Evolutionary conservation across 2,797 vertebrate genomes (phyloP).

Genomic region (Cynopterus sphinx): DNA sequence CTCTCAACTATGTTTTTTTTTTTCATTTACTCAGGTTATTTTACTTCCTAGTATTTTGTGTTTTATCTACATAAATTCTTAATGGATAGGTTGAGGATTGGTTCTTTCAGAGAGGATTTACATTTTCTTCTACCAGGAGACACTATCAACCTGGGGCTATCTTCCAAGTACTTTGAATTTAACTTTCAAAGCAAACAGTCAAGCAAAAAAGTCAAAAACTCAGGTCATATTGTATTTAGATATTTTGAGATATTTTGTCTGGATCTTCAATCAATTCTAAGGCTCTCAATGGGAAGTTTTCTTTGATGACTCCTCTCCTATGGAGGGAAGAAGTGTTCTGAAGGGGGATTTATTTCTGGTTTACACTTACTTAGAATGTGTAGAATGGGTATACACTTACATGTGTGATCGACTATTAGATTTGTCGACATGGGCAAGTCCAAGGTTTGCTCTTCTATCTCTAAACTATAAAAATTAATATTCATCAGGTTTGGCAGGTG

Average conservation of each 20-base stretch:
- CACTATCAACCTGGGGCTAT: background rate
- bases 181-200: background rate
- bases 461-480: background rate
- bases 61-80: background rate
- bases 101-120: background rate
- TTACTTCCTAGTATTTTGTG: background rate
- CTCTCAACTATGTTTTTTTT: background rate
- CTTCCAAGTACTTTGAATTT: background rate
- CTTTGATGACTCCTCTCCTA: background rate
- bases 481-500: no score
- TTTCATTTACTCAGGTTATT: background rate
- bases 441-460: background rate
- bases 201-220: background rate
- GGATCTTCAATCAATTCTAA: background rate
- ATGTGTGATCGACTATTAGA: background rate
- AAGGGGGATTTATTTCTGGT: background rate
- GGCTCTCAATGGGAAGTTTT: background rate
- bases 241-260: background rate
- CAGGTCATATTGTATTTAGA: background rate
- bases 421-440: background rate
- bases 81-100: background rate
- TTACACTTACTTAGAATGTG: background rate
- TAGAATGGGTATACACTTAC: background rate
- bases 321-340: background rate
- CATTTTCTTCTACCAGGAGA: background rate